These are phyloP conservation scores for Aphrophora alni DNA, from an alignment of 2,888 invertebrate species.

Conservation along the genomic window DNA sequence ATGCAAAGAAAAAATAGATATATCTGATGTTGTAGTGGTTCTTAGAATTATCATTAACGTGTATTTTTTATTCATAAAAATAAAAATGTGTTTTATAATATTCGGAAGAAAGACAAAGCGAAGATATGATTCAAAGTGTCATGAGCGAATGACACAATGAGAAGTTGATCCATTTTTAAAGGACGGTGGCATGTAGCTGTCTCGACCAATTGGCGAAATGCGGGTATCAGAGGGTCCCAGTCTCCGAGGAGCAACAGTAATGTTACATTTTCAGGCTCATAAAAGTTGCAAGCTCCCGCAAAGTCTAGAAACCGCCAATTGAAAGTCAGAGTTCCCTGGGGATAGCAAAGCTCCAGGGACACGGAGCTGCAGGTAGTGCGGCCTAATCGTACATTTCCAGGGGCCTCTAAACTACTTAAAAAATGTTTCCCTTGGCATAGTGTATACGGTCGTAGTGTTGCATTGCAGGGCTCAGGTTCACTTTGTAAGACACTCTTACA, in stretches of 20 bases:
- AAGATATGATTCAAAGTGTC: neutral
- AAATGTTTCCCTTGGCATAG: neutral
- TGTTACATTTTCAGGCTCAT: slow-evolving; percentile 42
- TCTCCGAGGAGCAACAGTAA: slow-evolving; percentile 32
- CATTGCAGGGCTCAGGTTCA: neutral
- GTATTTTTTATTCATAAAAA: no score
- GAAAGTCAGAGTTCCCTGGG: slow-evolving; percentile 37
- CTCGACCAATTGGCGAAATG: neutral
- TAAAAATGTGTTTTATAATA: no score
- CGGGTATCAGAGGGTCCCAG: neutral
- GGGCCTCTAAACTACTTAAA: slow-evolving; percentile 12
- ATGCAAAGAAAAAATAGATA: no score
- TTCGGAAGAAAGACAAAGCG: neutral
- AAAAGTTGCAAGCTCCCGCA: slow-evolving; percentile 41
- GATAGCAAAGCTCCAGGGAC: neutral
- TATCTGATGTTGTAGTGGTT: no score
- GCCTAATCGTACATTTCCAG: slow-evolving; percentile 2
- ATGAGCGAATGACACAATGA: neutral
- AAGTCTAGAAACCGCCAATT: slow-evolving; percentile 37
- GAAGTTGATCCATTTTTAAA: neutral
- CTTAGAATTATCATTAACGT: no score
- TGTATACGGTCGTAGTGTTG: neutral
- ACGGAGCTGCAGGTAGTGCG: neutral
- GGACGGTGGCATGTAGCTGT: neutral
- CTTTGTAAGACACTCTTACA: neutral